Evolutionary conservation across 2,113 vertebrate species (phyloP).

Genomic region (Aegithalos caudatus): DNA sequence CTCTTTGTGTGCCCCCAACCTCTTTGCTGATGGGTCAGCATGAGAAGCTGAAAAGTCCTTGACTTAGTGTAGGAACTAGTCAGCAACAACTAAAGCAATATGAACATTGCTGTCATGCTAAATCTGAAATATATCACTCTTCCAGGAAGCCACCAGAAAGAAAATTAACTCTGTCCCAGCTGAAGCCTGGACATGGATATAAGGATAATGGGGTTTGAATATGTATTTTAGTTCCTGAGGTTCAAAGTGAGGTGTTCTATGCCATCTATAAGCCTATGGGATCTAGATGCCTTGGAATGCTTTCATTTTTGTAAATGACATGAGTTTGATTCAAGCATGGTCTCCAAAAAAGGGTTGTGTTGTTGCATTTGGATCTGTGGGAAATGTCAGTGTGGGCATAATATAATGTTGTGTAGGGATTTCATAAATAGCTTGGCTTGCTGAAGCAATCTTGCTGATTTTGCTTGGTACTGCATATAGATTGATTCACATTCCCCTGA

Average conservation of each 20-base stretch:
- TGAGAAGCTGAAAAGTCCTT: not conserved
- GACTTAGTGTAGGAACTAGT: not conserved
- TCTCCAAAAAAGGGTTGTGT: not conserved
- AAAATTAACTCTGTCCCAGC: not conserved
- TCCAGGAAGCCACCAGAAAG: not conserved
- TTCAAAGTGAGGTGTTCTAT: not conserved
- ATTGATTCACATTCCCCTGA: not conserved
- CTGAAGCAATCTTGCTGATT: not conserved
- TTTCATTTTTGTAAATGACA: not conserved
- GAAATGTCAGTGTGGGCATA: not conserved
- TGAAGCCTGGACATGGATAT: not conserved
- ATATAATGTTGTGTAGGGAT: not conserved
- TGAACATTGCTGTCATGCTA: not conserved
- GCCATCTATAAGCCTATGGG: not conserved
- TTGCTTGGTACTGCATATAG: not conserved
- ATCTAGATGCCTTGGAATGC: not conserved
- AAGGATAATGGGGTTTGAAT: not conserved
- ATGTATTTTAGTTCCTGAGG: not conserved
- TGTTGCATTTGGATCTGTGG: not conserved
- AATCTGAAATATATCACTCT: not conserved
- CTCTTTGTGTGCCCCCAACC: not conserved
- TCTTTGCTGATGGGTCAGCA: accelerated
- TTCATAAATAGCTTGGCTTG: not conserved
- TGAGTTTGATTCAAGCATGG: not conserved
- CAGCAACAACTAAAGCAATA: not conserved